Percentiles rank a stretch among this genome's conserved stretches.
Evolutionary conservation across 2,113 vertebrate species (phyloP).

Genomic region (Caracal caracal): DNA sequence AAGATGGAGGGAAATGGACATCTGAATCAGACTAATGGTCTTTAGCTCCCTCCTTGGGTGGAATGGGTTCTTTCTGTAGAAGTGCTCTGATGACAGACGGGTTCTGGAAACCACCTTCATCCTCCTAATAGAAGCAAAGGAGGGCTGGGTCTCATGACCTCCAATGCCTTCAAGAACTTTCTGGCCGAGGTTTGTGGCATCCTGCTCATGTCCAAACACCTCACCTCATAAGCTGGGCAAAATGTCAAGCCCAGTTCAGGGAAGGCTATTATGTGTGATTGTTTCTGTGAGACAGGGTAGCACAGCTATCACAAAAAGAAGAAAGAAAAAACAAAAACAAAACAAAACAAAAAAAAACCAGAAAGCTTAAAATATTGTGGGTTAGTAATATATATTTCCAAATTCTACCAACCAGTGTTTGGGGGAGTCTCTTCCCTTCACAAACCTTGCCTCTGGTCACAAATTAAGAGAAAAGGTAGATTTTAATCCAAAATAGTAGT

Average conservation of each 20-base stretch:
- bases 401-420: neutral
- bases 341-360: neutral
- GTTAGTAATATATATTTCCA: neutral
- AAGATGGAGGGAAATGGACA: neutral
- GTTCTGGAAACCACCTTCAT: neutral
- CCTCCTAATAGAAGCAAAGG: neutral
- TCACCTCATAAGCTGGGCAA: neutral
- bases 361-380: neutral
- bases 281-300: neutral
- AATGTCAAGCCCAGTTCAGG: neutral
- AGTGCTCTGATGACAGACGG: neutral
- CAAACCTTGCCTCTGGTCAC: neutral
- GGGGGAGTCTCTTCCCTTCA: neutral
- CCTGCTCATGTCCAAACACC: no score
- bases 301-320: neutral
- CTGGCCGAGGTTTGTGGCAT: accelerated
- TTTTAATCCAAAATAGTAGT: neutral
- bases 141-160: neutral
- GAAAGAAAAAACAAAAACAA: accelerated
- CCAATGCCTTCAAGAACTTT: neutral
- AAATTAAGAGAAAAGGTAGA: neutral
- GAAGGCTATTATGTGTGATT: neutral
- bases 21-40: neutral
- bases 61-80: neutral
- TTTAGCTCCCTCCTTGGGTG: neutral